Evolutionary conservation across 2,888 invertebrate species (phyloP), one percentile per base, ranked within the genome.

Genomic region (Ornithoptera alexandrae): DNA sequence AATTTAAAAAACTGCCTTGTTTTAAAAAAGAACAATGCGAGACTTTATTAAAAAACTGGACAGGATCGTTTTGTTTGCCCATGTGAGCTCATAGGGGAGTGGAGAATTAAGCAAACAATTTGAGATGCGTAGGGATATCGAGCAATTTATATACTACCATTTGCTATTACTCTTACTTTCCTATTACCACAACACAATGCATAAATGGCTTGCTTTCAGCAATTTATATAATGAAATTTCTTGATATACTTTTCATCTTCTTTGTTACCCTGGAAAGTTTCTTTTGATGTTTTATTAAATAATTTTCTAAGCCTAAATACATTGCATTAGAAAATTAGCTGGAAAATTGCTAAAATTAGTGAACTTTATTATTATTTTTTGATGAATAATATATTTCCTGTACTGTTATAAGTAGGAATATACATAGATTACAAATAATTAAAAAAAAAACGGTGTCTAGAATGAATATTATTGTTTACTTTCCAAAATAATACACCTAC

Each of bases 21-120:
- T 10, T 50, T 50, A 50, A 50, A 50, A 50, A 50, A 50, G 50
- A 50, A 50, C 50, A 50, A 17, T 17, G 17, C 15, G 50, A 15
- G 15, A 50, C 15, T 18, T 50, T 50, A 50, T 50, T 18, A 50
- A 50, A 18, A 50, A 18, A 50, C 18, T 50, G 2, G 50, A 50
- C 15, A 50, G 50, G 50, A 50, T 50, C 50, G 50, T 50, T 50
- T 50, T 50, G 50, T 50, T 50, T 50, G 50, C 50, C 18, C 15
- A 50, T 17, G 18, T 50, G 18, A 50, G 50, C 50, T 50, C 50
- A 50, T 50, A 50, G 50, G 66, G 66, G n/a, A 66, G 66, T 20
- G 50, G 30, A 66, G 66, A 60, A 60, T 60, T 60, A 66, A 60
- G 60, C 60, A 66, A 66, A 66, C 66, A 66, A 66, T 36, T 66